Evolutionary conservation across 2,113 vertebrate genomes (phyloP).

Genomic region (Pteropus alecto): DNA sequence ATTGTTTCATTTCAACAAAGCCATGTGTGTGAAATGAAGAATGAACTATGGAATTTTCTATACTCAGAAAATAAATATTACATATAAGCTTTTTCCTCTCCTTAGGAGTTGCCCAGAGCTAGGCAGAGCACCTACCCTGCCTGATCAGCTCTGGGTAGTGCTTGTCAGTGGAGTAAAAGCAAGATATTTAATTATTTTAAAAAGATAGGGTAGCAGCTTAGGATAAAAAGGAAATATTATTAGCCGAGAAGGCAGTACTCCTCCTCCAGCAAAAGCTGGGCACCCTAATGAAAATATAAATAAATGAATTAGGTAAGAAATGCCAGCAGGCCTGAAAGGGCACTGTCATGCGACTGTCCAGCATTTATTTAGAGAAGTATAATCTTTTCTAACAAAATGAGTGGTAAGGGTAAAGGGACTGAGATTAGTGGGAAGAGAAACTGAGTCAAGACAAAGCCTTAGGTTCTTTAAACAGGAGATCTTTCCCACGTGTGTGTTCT

Average conservation of each 20-base stretch:
- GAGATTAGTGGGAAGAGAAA: background rate
- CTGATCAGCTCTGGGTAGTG: background rate
- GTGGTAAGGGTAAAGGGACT: background rate
- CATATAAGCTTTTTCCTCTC: background rate
- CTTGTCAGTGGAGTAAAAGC: slow-evolving; percentile 2
- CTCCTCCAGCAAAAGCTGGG: slow-evolving; percentile 71
- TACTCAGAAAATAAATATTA: slow-evolving; percentile 32
- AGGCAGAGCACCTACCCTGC: background rate
- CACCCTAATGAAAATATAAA: slow-evolving; percentile 68
- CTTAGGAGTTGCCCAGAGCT: background rate
- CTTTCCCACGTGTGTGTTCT: background rate
- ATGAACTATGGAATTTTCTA: background rate
- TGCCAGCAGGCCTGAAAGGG: background rate
- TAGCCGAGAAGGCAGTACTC: slow-evolving; percentile 11
- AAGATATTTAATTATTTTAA: slow-evolving; percentile 64
- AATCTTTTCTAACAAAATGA: slow-evolving; percentile 6
- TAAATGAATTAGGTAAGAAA: slow-evolving; percentile 50
- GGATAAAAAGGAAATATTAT: slow-evolving; percentile 58
- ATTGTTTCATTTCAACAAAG: slow-evolving; percentile 11
- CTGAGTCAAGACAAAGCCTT: background rate
- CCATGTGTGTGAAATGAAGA: slow-evolving; percentile 25
- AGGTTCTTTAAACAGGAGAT: background rate
- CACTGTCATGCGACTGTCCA: background rate
- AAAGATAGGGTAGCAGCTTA: slow-evolving; percentile 13
- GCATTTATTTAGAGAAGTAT: background rate